phyloP scores from a whole-genome alignment of 2,113 vertebrate genomes.

The Zeus faber region DNA sequence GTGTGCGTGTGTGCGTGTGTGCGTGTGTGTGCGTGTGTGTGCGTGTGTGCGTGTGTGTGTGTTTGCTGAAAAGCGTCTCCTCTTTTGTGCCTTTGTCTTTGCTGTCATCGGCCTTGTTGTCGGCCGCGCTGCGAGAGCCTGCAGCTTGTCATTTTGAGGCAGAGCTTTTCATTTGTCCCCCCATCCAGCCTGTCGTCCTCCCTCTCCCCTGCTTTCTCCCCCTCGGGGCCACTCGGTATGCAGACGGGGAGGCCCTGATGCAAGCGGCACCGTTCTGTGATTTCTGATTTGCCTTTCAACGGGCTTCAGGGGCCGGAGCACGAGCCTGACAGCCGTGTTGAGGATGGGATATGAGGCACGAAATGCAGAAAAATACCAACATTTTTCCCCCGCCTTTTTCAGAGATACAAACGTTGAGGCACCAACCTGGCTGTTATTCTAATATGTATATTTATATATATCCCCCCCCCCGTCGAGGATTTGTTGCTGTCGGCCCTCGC shows the following conservation, averaged over 20 bases:
- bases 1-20: no score
- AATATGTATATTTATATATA: no score
- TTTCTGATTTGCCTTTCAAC: slow-evolving; percentile 52
- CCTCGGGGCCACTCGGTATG: slow-evolving; percentile 37
- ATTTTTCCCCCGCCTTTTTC: neutral
- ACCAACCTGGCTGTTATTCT: no score
- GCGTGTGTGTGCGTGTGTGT: no score
- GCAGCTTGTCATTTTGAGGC: slow-evolving; percentile 39
- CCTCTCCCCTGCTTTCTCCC: slow-evolving; percentile 13
- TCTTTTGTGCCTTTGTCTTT: no score
- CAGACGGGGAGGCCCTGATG: slow-evolving; percentile 31
- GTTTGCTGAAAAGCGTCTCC: slow-evolving; percentile 16
- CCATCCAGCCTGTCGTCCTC: slow-evolving; percentile 25
- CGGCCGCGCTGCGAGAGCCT: no score
- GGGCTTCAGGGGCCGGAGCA: slow-evolving; percentile 24
- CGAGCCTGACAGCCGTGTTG: slow-evolving; percentile 51
- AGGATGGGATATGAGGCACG: no score
- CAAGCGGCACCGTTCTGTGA: slow-evolving; percentile 41
- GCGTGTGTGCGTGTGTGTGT: no score
- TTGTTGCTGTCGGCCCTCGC: neutral
- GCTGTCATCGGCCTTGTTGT: no score
- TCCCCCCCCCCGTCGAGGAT: slow-evolving; percentile 29
- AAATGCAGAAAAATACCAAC: neutral
- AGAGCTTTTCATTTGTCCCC: slow-evolving; percentile 39
- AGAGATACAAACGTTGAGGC: no score